Base-by-base conservation (phyloP, 2,113 vertebrate genomes). In the Gavia stellata region DNA sequence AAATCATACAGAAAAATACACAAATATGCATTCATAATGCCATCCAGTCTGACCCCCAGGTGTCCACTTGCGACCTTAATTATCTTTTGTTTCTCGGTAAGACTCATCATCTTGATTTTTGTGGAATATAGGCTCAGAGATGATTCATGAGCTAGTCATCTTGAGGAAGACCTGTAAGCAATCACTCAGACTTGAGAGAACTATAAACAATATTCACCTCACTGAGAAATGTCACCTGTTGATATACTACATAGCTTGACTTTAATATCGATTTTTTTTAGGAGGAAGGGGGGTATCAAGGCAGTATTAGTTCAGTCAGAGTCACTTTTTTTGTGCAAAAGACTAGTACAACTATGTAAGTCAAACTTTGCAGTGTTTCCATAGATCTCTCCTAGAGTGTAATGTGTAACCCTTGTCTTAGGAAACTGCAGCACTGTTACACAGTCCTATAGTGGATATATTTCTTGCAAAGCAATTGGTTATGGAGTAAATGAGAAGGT, bases 181-280 rank as follows among this genome's bases (percentile, higher is more conserved):
- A 52, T 93, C 78, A 72, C 62, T 96, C 83, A 86, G 87, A 58
- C 66, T 82, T 78, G 50, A 68, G 59, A 88, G 83, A 93, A 40
- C 71, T 70, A 14, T 91, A 82, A 94, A 92, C 75, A 86, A 53
- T 56, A 52, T 72, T 94, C 33, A 72, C 68, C 82, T 93, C 33
- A 8, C 77, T 95, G 77, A 47, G 88, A 95, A 83, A 56, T 40
- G 71, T 86, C 90, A 73, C 73, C 80, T 96, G 29, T 92, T 95
- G 80, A 63, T 56, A 9, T 34, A 45, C 7, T 34, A 5, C 24
- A 20, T 16, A 63, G 18, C 78, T 74, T 88, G 53, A 56, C 58
- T 73, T 94, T 67, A 77, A n/a, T 90, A 38, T 21, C 72, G 55
- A 66, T 72, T 61, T 80, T 70, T 66, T 73, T 95, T 38, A 42